phyloP scores from a whole-genome alignment of 2,797 vertebrate genomes.

The Urocyon cinereoargenteus region DNA sequence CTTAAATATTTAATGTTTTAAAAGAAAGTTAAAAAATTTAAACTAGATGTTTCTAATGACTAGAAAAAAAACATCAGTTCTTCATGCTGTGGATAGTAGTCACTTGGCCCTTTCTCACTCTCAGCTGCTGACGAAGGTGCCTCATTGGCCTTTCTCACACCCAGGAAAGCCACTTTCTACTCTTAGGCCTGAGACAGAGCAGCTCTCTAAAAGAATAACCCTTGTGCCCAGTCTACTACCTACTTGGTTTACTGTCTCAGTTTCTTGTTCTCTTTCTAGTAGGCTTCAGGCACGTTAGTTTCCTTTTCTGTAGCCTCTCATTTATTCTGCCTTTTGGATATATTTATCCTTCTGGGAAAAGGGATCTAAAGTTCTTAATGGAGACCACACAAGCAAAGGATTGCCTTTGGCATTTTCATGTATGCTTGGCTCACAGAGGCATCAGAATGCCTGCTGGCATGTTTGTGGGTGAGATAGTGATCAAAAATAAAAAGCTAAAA shows the following conservation, averaged over 20 bases:
- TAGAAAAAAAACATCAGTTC: neutral
- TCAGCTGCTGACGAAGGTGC: neutral
- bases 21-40: conserved; percentile 21
- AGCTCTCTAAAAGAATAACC: neutral
- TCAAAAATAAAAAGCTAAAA: conserved; percentile 71
- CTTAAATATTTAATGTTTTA: conserved; percentile 40
- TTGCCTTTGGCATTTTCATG: conserved; percentile 66
- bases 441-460: conserved; percentile 62
- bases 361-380: conserved; percentile 61
- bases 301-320: conserved; percentile 45
- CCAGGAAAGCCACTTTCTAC: conserved; percentile 42
- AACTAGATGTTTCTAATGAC: neutral
- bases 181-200: neutral
- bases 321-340: conserved; percentile 53
- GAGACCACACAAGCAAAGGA: conserved; percentile 64
- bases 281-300: neutral
- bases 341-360: conserved; percentile 17
- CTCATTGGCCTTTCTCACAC: neutral
- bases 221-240: neutral
- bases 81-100: neutral
- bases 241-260: conserved; percentile 1
- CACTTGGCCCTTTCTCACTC: neutral
- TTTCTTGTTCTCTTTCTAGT: conserved; percentile 37
- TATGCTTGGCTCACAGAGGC: conserved; percentile 51
- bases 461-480: conserved; percentile 54